Percentiles rank a stretch among this genome's conserved stretches.
phyloP scores from a whole-genome alignment of 2,113 vertebrate species.

The Cebidichthys violaceus region DNA sequence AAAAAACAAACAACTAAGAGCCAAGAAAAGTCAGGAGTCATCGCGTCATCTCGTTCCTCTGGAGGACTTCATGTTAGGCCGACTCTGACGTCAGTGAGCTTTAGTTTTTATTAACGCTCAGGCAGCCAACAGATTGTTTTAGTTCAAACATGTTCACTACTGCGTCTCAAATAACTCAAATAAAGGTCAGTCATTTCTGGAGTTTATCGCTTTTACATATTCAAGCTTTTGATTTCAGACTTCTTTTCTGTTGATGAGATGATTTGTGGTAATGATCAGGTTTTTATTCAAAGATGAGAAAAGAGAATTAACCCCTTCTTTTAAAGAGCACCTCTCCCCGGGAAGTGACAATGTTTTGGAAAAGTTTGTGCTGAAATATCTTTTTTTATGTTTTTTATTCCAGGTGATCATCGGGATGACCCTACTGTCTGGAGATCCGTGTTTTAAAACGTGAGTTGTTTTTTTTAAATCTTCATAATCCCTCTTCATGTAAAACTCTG shows the following conservation, averaged over 20 bases:
- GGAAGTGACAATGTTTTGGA: neutral
- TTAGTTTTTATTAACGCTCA: neutral
- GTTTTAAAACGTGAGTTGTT: constrained; percentile 96
- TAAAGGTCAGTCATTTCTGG: too few species aligned
- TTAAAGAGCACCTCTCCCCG: too few species aligned
- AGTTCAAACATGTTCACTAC: neutral
- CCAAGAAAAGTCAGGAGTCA: neutral
- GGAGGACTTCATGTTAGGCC: neutral
- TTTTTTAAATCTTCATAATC: constrained; percentile 30
- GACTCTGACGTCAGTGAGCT: neutral
- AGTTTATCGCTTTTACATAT: too few species aligned
- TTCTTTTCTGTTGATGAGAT: too few species aligned
- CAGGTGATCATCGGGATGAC: constrained; percentile 98
- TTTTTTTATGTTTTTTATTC: neutral
- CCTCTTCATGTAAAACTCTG: neutral
- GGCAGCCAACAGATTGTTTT: neutral
- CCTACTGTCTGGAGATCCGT: constrained; percentile 96
- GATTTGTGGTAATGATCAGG: too few species aligned
- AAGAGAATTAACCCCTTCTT: too few species aligned
- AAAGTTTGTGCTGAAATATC: neutral
- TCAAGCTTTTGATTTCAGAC: too few species aligned
- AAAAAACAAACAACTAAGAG: neutral
- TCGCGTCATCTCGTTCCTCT: constrained; percentile 8
- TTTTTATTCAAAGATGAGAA: too few species aligned
- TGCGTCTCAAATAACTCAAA: neutral